These are phyloP conservation scores for Acanthoscelides obtectus DNA, from an alignment of 2,888 invertebrate genomes.

Conservation along the genomic window DNA sequence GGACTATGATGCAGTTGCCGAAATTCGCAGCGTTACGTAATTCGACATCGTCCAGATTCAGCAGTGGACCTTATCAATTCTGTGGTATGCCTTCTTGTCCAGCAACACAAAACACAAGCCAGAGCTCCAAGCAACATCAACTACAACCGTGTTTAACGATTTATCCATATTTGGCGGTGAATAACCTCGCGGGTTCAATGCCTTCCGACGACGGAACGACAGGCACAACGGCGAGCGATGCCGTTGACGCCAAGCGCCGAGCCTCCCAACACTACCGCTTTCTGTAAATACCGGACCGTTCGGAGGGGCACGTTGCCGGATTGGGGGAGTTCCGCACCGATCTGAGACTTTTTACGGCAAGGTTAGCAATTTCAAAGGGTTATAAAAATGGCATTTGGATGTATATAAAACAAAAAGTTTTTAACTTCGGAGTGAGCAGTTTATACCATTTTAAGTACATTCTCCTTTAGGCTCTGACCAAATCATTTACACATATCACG, in stretches of 20 bases:
- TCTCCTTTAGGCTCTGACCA: no score
- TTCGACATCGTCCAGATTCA: neutral
- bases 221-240: neutral
- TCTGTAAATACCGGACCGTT: slow-evolving; percentile 7
- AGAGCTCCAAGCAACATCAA: neutral
- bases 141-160: slow-evolving; percentile 29
- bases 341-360: neutral
- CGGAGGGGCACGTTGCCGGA: neutral
- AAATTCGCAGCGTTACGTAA: neutral
- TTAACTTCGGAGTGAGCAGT: no score
- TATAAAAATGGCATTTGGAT: no score
- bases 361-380: neutral
- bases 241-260: neutral
- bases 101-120: neutral
- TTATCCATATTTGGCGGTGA: slow-evolving; percentile 46
- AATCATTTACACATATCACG: no score
- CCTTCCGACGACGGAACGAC: slow-evolving; percentile 24
- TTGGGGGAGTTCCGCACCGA: neutral
- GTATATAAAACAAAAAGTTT: no score
- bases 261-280: neutral
- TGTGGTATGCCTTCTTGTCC: neutral
- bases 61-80: no score
- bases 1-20: neutral
- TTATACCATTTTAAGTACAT: no score
- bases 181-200: slow-evolving; percentile 47